Evolutionary conservation across 2,113 vertebrate species (phyloP), one percentile per base, ranked within the genome.

Genomic region (Oncorhynchus gorbuscha): DNA sequence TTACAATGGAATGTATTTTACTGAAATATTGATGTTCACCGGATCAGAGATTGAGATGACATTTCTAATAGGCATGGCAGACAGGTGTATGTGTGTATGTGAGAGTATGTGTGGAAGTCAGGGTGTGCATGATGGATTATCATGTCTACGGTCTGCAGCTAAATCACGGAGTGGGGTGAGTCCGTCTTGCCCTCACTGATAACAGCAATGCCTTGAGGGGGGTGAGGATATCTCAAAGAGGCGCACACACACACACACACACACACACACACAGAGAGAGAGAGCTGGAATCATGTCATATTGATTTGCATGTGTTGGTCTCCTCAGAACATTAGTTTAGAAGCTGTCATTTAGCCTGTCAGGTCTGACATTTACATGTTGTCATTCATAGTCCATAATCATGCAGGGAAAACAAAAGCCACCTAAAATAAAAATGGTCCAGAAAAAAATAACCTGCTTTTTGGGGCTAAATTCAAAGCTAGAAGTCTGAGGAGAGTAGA

Each of bases 1-100:
- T 5, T 58, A 5, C 14, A 6, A 58, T 5, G 4, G 4, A 5
- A 58, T 20, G 18, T 58, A 58, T 58, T 62, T n/a, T 1, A 24
- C 49, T 24, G 39, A 70, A 74, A 64, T 81, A 85, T 75, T 74
- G 87, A 78, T 16, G 14, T 30, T 72, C 62, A 72, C 69, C 12
- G 61, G 77, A 77, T 70, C 55, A 91, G 88, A 87, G 88, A 91
- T 91, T 93, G 87, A 18, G 70, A 51, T 88, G 83, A 61, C 85
- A 90, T 93, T 90, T 93, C 64, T 69, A 84, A 84, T 62, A 71
- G 0, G 0, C 67, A 67, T 39, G 61, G 26, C 45, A 48, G 73
- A 12, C 73, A 35, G 16, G 24, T 1, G 71, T 20, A 39, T 18
- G 7, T 64, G 62, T n/a, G 20, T 64, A 64, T 45, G 65, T 30